Percentiles rank a stretch among this genome's conserved stretches.
phyloP scores from a whole-genome alignment of 2,113 vertebrate species.

The Pedetes capensis region DNA sequence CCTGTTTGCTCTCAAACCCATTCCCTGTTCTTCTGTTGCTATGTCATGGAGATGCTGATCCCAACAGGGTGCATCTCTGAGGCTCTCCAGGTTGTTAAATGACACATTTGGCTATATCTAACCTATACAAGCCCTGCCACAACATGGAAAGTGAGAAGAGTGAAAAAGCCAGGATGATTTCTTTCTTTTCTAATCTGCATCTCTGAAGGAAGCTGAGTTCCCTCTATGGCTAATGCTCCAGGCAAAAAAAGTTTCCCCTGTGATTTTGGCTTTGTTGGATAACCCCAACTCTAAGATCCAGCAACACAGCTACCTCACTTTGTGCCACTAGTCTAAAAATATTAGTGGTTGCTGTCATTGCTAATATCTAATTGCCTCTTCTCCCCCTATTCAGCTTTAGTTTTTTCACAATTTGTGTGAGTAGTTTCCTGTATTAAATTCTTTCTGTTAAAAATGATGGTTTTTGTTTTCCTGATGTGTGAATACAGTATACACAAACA shows the following conservation, averaged over 20 bases:
- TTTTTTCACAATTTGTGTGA: neutral
- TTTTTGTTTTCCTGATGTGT: neutral
- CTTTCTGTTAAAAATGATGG: conserved; percentile 8
- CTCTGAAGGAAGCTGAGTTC: neutral
- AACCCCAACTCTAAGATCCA: neutral
- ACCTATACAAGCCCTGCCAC: neutral
- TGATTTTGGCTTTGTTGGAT: neutral
- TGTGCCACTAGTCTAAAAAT: neutral
- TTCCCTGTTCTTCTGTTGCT: neutral
- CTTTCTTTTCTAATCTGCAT: neutral
- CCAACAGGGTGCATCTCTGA: neutral
- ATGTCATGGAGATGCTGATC: neutral
- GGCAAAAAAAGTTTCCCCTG: neutral
- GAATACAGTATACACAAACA: neutral
- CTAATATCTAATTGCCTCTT: neutral
- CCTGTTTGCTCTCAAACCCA: neutral
- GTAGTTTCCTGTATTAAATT: conserved; percentile 22
- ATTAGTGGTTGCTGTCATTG: neutral
- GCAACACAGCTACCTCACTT: neutral
- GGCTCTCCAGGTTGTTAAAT: neutral
- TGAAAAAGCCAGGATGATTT: neutral
- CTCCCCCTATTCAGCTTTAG: neutral
- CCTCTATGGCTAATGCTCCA: neutral
- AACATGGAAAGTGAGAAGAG: neutral
- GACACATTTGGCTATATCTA: neutral